Conservation (phyloP, 2,888 invertebrate species). For the Polyommatus icarus region DNA sequence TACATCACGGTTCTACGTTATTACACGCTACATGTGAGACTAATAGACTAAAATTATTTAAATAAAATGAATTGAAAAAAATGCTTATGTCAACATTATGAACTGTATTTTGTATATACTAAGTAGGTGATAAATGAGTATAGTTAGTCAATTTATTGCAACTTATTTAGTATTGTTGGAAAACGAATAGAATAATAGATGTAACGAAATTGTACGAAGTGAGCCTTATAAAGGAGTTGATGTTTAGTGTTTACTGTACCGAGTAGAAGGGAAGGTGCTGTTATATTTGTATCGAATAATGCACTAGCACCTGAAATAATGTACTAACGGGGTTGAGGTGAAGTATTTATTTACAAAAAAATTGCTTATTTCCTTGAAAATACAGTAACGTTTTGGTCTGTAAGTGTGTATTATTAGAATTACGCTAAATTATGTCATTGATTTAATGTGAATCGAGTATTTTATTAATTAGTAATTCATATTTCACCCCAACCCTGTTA, state of each 20-base stretch:
- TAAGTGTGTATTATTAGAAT: neutral
- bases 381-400: too few relatives aligned
- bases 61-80: conserved; percentile 10
- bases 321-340: neutral
- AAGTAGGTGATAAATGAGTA: conserved; percentile 28
- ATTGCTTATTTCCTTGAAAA: neutral
- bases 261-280: conserved; percentile 11
- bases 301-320: neutral
- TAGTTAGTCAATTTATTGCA: conserved; percentile 25
- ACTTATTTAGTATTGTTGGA: conserved; percentile 24
- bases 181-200: conserved; percentile 14
- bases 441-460: neutral
- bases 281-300: neutral
- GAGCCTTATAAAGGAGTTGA: conserved; percentile 32
- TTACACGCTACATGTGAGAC: conserved; percentile 23
- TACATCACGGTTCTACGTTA: conserved; percentile 21
- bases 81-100: conserved; percentile 10
- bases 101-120: conserved; percentile 28
- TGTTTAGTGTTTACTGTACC: conserved; percentile 34
- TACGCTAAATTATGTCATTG: neutral
- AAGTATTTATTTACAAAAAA: neutral
- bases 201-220: conserved; percentile 27
- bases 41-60: conserved; percentile 29
- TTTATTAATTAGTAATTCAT: neutral
- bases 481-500: conserved; percentile 9